phyloP scores from a whole-genome alignment of 1,140 invertebrate genomes.

The Drosophila grimshawi region DNA sequence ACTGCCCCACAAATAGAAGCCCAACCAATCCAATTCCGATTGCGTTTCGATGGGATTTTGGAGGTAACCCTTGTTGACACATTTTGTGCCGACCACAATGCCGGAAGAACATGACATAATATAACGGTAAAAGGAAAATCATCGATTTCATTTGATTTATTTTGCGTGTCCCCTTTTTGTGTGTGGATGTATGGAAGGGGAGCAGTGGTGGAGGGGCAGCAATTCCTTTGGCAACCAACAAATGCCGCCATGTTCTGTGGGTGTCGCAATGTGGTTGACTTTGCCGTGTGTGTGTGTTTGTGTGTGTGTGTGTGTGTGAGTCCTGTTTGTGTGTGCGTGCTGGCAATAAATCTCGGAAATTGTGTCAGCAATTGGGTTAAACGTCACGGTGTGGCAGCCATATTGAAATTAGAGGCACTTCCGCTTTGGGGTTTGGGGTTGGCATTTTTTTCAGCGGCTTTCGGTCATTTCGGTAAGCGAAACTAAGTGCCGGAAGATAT shows the following conservation, averaged over 20 bases:
- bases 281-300: not conserved
- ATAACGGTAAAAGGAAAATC: slow-evolving; percentile 81
- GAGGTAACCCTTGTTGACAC: slow-evolving; percentile 34
- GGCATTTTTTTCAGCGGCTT: slow-evolving; percentile 30
- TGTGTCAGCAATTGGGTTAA: slow-evolving; percentile 80
- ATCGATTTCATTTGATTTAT: slow-evolving; percentile 82
- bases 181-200: not conserved
- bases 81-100: slow-evolving; percentile 15
- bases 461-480: slow-evolving; percentile 50
- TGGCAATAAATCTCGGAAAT: slow-evolving; percentile 80
- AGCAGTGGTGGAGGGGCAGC: not conserved
- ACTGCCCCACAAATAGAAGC: not conserved
- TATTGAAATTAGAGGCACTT: slow-evolving; percentile 81
- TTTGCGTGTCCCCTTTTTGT: slow-evolving; percentile 42
- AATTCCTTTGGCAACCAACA: slow-evolving; percentile 37
- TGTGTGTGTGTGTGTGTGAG: slow-evolving; percentile 30
- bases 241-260: slow-evolving; percentile 36
- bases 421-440: slow-evolving; percentile 60
- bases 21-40: slow-evolving; percentile 1
- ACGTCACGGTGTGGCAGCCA: slow-evolving; percentile 53
- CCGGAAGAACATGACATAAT: slow-evolving; percentile 78
- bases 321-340: slow-evolving; percentile 36
- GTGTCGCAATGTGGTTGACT: slow-evolving; percentile 20
- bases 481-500: slow-evolving; percentile 81
- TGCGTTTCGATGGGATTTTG: not conserved